Evolutionary conservation across 1,140 invertebrate genomes (phyloP).

Genomic region (Mercenaria mercenaria): DNA sequence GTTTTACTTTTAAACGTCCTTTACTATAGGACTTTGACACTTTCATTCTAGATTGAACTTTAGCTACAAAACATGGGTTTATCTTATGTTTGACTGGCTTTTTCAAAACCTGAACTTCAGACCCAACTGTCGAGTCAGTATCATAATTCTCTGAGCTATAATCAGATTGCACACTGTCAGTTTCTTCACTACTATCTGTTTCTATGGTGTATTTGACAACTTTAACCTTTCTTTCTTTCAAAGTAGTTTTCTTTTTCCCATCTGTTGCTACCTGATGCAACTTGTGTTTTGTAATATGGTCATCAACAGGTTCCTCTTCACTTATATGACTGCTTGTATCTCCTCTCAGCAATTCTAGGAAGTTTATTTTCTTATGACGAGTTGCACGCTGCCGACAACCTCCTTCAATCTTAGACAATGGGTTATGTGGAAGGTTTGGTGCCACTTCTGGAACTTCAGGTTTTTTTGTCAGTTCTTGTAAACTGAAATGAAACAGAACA

Average conservation of each 20-base stretch:
- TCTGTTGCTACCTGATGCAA: not conserved
- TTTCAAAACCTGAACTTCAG: not conserved
- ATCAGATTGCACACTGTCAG: slow-evolving; percentile 44
- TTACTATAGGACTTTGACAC: slow-evolving; percentile 64
- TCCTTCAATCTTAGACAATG: slow-evolving; percentile 4
- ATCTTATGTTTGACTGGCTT: slow-evolving; percentile 6
- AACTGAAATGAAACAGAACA: slow-evolving; percentile 7
- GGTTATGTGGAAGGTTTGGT: not conserved
- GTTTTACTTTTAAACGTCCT: slow-evolving; percentile 75
- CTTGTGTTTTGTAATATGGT: slow-evolving; percentile 42
- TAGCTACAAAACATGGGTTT: not conserved
- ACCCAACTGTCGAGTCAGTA: slow-evolving; percentile 1
- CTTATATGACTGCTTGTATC: slow-evolving; percentile 67
- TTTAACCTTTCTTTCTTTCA: slow-evolving; percentile 35
- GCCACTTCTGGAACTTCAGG: not conserved
- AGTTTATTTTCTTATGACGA: slow-evolving; percentile 83
- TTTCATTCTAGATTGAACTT: slow-evolving; percentile 41
- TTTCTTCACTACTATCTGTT: slow-evolving; percentile 53
- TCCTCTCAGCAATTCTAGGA: slow-evolving; percentile 80
- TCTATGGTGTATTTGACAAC: slow-evolving; percentile 49
- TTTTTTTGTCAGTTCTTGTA: not conserved
- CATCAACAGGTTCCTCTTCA: slow-evolving; percentile 62
- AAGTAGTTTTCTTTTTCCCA: slow-evolving; percentile 17
- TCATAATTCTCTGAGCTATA: slow-evolving; percentile 36
- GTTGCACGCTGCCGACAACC: slow-evolving; percentile 67